These are phyloP conservation scores for Tauraco erythrolophus DNA, from an alignment of 2,113 vertebrate genomes.

Conservation along the genomic window DNA sequence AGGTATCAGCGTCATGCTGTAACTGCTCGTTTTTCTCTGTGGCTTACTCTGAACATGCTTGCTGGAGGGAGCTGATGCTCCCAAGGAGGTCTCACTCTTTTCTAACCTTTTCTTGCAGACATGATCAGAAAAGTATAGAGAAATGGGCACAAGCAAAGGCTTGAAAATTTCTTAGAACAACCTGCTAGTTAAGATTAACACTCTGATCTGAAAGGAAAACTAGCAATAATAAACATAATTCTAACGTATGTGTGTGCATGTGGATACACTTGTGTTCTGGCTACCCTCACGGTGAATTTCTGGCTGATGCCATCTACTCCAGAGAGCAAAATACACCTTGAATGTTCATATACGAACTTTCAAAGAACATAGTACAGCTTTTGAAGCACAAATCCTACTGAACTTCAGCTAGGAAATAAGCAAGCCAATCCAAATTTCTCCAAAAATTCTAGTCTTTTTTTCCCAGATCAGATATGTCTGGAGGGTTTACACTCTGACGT, in stretches of 20 bases:
- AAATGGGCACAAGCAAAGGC: neutral
- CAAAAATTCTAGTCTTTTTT: neutral
- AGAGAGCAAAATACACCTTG: neutral
- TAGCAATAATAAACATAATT: neutral
- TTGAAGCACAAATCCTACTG: neutral
- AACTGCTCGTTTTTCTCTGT: neutral
- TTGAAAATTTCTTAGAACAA: neutral
- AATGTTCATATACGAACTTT: neutral
- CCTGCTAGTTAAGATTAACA: neutral
- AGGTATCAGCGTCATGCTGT: neutral
- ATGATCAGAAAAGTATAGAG: neutral
- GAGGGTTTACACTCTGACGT: fast-evolving
- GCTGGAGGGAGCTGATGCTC: neutral
- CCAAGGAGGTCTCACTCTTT: neutral
- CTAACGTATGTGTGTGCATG: fast-evolving
- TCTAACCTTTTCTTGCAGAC: neutral
- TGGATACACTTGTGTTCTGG: neutral
- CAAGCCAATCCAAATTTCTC: neutral
- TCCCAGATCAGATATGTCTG: neutral
- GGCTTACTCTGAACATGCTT: neutral
- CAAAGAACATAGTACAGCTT: neutral
- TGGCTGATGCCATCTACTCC: neutral
- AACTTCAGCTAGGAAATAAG: neutral
- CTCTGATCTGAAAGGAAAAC: neutral
- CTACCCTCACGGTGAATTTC: neutral